Percentiles rank a stretch among this genome's conserved stretches.
Conservation (phyloP, 2,888 invertebrate species). For the Folsomia candida region DNA sequence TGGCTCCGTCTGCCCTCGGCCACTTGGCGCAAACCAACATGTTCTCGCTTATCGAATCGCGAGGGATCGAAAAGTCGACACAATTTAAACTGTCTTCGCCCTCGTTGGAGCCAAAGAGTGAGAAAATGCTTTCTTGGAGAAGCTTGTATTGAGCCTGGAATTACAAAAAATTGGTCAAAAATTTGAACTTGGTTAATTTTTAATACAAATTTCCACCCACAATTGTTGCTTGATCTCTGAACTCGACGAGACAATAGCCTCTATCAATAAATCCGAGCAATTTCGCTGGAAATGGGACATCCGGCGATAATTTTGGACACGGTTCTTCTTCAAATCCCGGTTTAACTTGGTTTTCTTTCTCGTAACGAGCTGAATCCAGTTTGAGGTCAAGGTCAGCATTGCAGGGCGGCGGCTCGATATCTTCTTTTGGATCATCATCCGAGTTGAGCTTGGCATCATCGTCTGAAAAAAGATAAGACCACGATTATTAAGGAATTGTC, state of each 20-base stretch:
- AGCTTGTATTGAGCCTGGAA: background rate
- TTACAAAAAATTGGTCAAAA: background rate
- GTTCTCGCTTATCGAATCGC: background rate
- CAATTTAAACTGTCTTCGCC: background rate
- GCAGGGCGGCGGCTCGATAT: too few species aligned
- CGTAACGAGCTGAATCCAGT: too few species aligned
- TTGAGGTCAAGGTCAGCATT: too few species aligned
- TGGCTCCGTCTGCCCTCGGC: background rate
- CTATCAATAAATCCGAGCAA: background rate
- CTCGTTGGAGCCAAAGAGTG: background rate
- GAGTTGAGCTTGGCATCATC: too few species aligned
- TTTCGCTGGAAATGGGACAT: background rate
- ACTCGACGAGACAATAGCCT: background rate
- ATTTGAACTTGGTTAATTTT: background rate
- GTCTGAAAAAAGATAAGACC: too few species aligned
- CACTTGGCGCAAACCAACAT: background rate
- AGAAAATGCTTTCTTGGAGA: background rate
- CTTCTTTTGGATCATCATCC: too few species aligned
- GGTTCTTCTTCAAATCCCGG: too few species aligned
- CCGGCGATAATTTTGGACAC: background rate
- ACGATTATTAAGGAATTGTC: too few species aligned
- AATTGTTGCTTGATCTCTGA: background rate
- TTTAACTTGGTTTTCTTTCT: too few species aligned
- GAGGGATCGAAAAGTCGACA: background rate
- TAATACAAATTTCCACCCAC: background rate